phyloP scores from a whole-genome alignment of 2,113 vertebrate genomes.

The Gila orcuttii region DNA sequence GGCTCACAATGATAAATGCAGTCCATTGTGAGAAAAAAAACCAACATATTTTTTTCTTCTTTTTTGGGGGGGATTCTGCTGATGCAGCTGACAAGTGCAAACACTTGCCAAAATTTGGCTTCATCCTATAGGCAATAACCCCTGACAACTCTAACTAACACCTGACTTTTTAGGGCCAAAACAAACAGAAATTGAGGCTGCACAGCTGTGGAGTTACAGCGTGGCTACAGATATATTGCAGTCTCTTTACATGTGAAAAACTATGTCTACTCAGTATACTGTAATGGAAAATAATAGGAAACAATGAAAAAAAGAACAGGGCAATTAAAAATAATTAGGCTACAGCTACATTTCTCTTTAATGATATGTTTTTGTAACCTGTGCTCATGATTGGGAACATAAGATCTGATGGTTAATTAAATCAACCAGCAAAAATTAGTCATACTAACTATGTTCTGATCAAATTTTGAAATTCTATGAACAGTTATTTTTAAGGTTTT shows the following conservation, averaged over 20 bases:
- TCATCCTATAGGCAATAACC: conserved; percentile 72
- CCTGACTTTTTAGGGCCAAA: conserved; percentile 52
- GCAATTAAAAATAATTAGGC: background rate
- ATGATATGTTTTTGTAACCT: background rate
- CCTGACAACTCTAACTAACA: conserved; percentile 62
- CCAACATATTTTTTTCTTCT: background rate
- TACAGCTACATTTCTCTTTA: background rate
- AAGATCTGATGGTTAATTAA: background rate
- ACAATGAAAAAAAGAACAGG: background rate
- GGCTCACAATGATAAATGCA: conserved; percentile 49
- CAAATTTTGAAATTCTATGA: background rate
- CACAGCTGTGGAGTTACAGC: background rate
- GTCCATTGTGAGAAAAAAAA: conserved; percentile 37
- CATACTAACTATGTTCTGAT: background rate
- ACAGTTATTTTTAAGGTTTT: too few relatives aligned
- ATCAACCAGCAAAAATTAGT: background rate
- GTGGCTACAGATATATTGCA: background rate
- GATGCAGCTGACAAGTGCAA: conserved; percentile 53
- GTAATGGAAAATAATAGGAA: background rate
- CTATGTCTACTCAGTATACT: background rate
- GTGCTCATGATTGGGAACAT: background rate
- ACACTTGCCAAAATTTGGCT: conserved; percentile 66
- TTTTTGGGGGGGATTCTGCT: conserved; percentile 56
- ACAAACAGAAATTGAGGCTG: background rate
- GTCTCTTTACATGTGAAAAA: background rate